Evolutionary conservation across 2,113 vertebrate species (phyloP).

Genomic region (Trachemys scripta): DNA sequence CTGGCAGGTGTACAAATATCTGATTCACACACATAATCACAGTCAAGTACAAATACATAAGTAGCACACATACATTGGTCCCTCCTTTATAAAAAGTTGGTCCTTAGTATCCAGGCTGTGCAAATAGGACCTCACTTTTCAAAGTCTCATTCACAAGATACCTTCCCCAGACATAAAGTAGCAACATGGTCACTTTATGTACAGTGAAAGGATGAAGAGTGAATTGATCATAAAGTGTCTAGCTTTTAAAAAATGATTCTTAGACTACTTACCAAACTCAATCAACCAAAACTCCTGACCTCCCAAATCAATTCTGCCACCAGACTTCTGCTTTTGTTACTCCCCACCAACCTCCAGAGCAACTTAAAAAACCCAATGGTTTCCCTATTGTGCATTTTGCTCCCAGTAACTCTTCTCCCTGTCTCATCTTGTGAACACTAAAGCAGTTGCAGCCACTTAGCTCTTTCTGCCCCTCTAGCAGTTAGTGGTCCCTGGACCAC

Average conservation of each 20-base stretch:
- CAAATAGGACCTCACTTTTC: fast-evolving
- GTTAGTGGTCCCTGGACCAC: not conserved
- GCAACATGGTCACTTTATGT: not conserved
- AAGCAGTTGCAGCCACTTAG: not conserved
- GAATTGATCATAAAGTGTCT: not conserved
- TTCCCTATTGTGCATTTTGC: not conserved
- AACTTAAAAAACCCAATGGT: not conserved
- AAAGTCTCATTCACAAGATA: not conserved
- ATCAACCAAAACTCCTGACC: not conserved
- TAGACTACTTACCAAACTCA: not conserved
- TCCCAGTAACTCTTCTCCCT: not conserved
- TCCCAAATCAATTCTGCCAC: not conserved
- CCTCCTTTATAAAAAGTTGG: not conserved
- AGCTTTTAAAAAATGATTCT: not conserved
- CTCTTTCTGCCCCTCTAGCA: not conserved
- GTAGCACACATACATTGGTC: not conserved
- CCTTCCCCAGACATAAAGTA: not conserved
- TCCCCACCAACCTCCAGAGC: not conserved
- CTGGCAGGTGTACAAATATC: not conserved
- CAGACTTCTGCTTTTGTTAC: not conserved
- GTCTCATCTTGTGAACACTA: not conserved
- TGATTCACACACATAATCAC: fast-evolving
- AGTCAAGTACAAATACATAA: not conserved
- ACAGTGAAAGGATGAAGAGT: not conserved
- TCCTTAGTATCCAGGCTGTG: fast-evolving